phyloP scores from a whole-genome alignment of 1,140 invertebrate genomes.

The Aphelinus certus region DNA sequence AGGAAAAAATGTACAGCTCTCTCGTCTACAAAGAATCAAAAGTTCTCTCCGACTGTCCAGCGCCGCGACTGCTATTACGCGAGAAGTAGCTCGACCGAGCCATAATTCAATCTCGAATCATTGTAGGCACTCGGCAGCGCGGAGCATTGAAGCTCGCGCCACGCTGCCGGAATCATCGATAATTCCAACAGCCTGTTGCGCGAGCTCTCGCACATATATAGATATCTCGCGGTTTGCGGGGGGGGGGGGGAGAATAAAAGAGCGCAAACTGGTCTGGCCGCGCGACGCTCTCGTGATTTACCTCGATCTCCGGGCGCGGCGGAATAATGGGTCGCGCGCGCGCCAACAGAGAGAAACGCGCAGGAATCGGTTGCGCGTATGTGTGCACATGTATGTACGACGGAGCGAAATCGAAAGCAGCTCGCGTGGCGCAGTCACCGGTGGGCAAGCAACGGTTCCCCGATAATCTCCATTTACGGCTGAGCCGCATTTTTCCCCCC shows the following conservation, averaged over 20 bases:
- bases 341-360: background rate
- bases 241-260: no score
- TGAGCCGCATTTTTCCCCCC: constrained; percentile 15
- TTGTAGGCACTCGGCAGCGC: background rate
- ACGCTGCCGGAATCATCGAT: constrained; percentile 3
- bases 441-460: background rate
- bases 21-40: no score
- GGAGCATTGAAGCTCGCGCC: background rate
- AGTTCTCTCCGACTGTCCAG: no score
- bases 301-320: no score
- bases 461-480: constrained; percentile 31
- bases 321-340: background rate
- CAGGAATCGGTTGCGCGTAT: background rate
- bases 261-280: no score
- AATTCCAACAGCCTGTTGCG: background rate
- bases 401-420: constrained; percentile 19
- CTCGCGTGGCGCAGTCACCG: background rate
- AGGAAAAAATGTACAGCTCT: no score
- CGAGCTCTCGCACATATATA: background rate
- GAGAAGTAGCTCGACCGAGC: background rate
- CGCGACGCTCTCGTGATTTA: no score
- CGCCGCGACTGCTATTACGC: background rate
- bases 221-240: background rate
- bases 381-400: background rate
- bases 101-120: constrained; percentile 10